Conservation (phyloP, 2,797 vertebrate genomes). For the Hydrocynus forskahlii region DNA sequence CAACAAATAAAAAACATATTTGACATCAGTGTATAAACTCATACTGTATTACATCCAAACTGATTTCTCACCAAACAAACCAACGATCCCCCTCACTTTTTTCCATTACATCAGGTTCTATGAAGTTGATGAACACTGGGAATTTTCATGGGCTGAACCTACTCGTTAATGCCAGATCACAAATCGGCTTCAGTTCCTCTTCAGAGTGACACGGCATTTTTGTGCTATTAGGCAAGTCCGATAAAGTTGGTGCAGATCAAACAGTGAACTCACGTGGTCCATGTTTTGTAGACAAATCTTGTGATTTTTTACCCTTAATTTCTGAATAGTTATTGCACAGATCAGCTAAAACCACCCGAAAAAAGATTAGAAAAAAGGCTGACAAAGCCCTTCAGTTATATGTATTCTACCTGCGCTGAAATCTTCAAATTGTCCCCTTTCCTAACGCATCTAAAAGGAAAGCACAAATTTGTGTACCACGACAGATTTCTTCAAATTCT, state of each 20-base stretch:
- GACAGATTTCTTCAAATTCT: no score
- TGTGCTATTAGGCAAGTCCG: not conserved
- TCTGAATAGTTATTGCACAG: not conserved
- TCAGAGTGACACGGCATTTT: not conserved
- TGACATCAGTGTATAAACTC: not conserved
- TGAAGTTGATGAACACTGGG: conserved; percentile 15
- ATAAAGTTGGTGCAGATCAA: not conserved
- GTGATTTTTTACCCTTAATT: not conserved
- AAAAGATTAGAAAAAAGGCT: not conserved
- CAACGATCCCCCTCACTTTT: not conserved
- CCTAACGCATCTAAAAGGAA: no score
- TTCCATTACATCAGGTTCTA: conserved; percentile 18
- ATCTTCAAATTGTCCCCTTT: no score
- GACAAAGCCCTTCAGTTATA: not conserved
- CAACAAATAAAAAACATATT: not conserved
- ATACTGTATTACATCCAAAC: conserved; percentile 11
- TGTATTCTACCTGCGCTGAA: no score
- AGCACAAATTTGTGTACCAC: no score
- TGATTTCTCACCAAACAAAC: not conserved
- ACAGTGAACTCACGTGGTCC: not conserved
- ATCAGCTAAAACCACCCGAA: not conserved
- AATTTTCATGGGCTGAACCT: conserved; percentile 7
- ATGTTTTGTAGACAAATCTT: not conserved
- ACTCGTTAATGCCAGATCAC: conserved; percentile 24
- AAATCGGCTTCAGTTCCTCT: conserved; percentile 21